These are phyloP conservation scores for Drosophila dives DNA, from an alignment of 2,888 invertebrate genomes.

Conservation along the genomic window DNA sequence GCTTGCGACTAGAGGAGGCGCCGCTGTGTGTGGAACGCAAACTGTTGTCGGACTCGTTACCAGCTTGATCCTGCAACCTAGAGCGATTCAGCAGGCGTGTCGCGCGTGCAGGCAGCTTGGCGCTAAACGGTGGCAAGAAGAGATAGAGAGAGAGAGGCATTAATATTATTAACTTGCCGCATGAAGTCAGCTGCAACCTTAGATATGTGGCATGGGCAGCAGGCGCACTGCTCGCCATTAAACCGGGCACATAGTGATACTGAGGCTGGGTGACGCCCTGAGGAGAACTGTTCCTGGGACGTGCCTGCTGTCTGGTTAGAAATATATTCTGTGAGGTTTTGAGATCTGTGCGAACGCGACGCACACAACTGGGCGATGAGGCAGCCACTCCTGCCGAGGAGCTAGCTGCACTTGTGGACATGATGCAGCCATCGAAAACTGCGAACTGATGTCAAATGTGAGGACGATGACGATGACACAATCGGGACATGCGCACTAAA, in stretches of 20 bases:
- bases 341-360: slow-evolving; percentile 84
- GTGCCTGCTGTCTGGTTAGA: slow-evolving; percentile 62
- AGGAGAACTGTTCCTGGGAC: slow-evolving; percentile 68
- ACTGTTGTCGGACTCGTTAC: slow-evolving; percentile 84
- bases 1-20: slow-evolving; percentile 65
- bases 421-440: slow-evolving; percentile 27
- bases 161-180: background rate
- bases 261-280: slow-evolving; percentile 58
- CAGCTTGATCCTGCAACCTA: slow-evolving; percentile 83
- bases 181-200: slow-evolving; percentile 35
- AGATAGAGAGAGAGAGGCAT: slow-evolving; percentile 9
- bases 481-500: slow-evolving; percentile 79
- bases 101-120: slow-evolving; percentile 84
- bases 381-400: slow-evolving; percentile 21
- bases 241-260: slow-evolving; percentile 37
- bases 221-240: slow-evolving; percentile 57
- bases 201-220: slow-evolving; percentile 61
- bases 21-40: slow-evolving; percentile 78
- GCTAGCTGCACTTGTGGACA: slow-evolving; percentile 45
- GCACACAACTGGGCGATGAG: slow-evolving; percentile 81
- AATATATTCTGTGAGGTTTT: slow-evolving; percentile 84
- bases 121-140: slow-evolving; percentile 63
- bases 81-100: slow-evolving; percentile 84
- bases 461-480: slow-evolving; percentile 76
- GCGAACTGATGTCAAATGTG: slow-evolving; percentile 25